Conservation (phyloP, 2,113 vertebrate species). For the Bubalus kerabau region DNA sequence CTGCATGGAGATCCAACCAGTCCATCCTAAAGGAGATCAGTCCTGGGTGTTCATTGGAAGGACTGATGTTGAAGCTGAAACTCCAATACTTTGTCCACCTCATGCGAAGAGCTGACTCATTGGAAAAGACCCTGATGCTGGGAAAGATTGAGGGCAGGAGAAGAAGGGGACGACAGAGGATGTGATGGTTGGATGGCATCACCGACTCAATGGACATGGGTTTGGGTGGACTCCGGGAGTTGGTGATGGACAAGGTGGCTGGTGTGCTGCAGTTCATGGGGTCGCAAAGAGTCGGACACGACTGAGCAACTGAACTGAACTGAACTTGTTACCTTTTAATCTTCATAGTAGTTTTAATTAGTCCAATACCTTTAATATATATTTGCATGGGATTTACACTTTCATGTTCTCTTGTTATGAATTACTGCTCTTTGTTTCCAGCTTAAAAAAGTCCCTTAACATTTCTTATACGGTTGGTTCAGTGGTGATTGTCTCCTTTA, state of each 20-base stretch:
- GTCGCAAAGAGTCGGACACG: fast-evolving
- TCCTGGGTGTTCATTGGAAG: background rate
- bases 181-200: too few species aligned
- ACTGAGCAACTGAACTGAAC: background rate
- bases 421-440: background rate
- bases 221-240: too few species aligned
- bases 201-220: too few species aligned
- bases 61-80: background rate
- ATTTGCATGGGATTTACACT: background rate
- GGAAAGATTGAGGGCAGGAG: too few species aligned
- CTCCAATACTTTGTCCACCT: too few species aligned
- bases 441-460: background rate
- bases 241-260: too few species aligned
- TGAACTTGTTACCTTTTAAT: background rate
- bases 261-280: background rate
- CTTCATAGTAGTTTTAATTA: background rate
- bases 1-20: background rate
- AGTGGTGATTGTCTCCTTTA: background rate
- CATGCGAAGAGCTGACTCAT: too few species aligned
- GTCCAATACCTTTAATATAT: background rate
- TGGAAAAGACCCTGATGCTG: too few species aligned
- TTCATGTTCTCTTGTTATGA: background rate
- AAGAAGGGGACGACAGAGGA: too few species aligned
- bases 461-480: background rate
- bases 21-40: background rate